Evolutionary conservation across 2,888 invertebrate species (phyloP), one percentile per base, ranked within the genome.

Genomic region (Unio pictorum): DNA sequence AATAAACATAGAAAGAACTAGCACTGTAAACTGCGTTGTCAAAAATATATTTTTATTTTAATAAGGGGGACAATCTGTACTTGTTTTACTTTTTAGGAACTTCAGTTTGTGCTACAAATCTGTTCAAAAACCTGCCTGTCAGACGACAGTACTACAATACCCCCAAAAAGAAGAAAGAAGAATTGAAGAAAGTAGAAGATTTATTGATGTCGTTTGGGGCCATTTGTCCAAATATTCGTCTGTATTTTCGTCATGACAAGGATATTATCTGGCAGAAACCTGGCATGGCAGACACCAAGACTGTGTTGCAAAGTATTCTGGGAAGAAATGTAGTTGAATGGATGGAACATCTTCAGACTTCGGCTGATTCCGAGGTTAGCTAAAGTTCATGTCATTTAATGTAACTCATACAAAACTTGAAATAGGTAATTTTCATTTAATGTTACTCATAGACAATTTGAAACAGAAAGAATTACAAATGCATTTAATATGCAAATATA

Each of bases 41-140:
- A 45, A 45, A 45, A 45, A 45, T 45, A 45, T 11, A 45, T 11
- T 45, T 45, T 45, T 45, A 11, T 45, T 11, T 45, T 45, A 45
- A 45, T 45, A 11, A 45, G 45, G 8, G 11, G 8, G 58, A 23
- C 15, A 26, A 58, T 58, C 20, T 30, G 20, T 55, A 18, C 18
- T 67, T 45, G 26, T 59, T 15, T 18, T 59, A n/a, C 54, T 58
- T 66, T 78, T 76, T 79, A 92, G 93, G 93, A 55, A 93, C 93
- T 17, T 91, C 91, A 7, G 88, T 93, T 1, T 86, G 88, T 70
- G 92, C 91, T 3, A 87, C 81, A 55, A 87, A 92, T 71, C 82
- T 93, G 61, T 93, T 93, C 83, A 91, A 91, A 80, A 91, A 91
- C 71, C 79, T 93, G 28, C 93, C 93, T 23, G 93, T 93, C 0